Base-by-base conservation (phyloP, 92 coral and sea anemone genomes). In the Epizoanthus scotinus region DNA sequence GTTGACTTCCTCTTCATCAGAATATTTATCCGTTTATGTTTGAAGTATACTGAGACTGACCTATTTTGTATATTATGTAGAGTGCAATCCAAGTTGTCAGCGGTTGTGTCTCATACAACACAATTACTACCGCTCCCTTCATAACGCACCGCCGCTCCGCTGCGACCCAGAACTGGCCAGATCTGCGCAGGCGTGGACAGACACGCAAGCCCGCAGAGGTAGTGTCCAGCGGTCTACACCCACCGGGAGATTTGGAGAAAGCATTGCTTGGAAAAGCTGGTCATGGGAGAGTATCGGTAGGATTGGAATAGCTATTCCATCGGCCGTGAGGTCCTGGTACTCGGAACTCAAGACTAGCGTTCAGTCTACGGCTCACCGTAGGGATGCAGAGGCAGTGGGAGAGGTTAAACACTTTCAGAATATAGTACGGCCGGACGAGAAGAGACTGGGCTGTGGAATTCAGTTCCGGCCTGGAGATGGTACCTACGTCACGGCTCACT, bases 131-230 rank as follows among this genome's bases (percentile, higher is more conserved):
- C 87, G 93, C 8, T 66, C 82, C 8, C 88, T 93, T 20, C 98
- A 93, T 78, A 78, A 63, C 38, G 84, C 98, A 1, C 93, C 93
- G 18, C 93, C 94, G 6, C 57, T 93, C 82, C 50, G 62, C 28
- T 91, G 98, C 70, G 98, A 93, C 80, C 94, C 87, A 0, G 90
- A 88, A 49, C 88, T 93, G 57, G 98, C 98, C 21, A 91, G 81
- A 77, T 85, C 92, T 1, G 98, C 98, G 14, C 98, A 93, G 36
- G 47, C 49, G 19, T 93, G 93, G 98, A 70, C 95, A 0, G 88
- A 91, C 36, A 71, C 83, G 27, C 93, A 91, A 36, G 98, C 91
- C 0, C 82, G 13, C 47, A 55, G 77, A 20, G 81, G 82, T 10
- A 44, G 70, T 42, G 57, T 70, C 3, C 86, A 72, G 61, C 63